A percentile compares a stretch with the other conserved stretches of the same genome.
Evolutionary conservation across 1,140 invertebrate genomes (phyloP).

Genomic region (Brachionus koreanus): DNA sequence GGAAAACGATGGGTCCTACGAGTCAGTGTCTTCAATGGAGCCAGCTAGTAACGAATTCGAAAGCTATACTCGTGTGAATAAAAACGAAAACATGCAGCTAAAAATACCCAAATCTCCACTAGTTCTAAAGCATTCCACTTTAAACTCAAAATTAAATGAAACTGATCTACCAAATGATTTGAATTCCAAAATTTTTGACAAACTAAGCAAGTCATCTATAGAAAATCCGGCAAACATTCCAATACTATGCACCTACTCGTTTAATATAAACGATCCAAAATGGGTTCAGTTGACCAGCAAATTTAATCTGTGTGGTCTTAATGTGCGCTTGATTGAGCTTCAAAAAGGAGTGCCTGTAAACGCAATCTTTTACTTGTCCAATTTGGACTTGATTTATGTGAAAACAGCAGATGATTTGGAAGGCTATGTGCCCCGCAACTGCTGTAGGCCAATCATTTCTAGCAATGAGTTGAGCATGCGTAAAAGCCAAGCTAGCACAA

Average conservation of each 20-base stretch:
- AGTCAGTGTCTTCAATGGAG: conserved; percentile 28
- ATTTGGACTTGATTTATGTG: conserved; percentile 37
- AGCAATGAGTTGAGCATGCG: not conserved
- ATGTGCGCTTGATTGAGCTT: conserved; percentile 29
- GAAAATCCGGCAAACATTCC: conserved; percentile 31
- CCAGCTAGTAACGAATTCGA: conserved; percentile 39
- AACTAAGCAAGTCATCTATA: conserved; percentile 32
- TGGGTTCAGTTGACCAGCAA: conserved; percentile 1
- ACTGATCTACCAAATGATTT: not conserved
- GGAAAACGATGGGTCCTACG: conserved; percentile 12
- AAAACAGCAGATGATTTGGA: conserved; percentile 36
- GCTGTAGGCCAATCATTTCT: not conserved
- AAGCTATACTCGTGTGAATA: not conserved
- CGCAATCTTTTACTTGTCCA: conserved; percentile 28
- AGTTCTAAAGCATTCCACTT: conserved; percentile 30
- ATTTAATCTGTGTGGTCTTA: not conserved
- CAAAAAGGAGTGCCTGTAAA: conserved; percentile 27
- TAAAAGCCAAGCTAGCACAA: not conserved
- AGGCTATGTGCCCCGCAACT: conserved; percentile 36
- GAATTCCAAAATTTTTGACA: not conserved
- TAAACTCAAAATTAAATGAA: not conserved
- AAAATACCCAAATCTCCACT: conserved; percentile 2
- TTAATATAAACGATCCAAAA: conserved; percentile 28
- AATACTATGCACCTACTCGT: not conserved
- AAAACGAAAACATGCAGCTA: not conserved